These are phyloP conservation scores for Boulengeromyrus knoepffleri DNA, from an alignment of 2,113 vertebrate genomes.

Conservation along the genomic window DNA sequence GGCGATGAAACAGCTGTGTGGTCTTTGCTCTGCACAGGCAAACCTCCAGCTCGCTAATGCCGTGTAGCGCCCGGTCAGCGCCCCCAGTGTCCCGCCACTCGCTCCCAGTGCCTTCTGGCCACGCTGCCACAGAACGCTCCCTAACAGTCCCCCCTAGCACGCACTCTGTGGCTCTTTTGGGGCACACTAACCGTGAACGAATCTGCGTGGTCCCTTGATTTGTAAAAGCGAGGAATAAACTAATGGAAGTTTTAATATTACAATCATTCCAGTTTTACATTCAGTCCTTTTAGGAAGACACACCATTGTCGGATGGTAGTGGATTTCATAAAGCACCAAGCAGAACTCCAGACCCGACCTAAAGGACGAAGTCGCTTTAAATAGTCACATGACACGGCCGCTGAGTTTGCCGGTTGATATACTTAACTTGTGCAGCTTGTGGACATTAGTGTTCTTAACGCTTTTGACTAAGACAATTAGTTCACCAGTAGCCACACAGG, in stretches of 20 bases:
- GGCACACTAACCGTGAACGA: background rate
- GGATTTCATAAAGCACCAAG: background rate
- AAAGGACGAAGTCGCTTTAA: background rate
- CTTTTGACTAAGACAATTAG: background rate
- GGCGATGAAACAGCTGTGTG: background rate
- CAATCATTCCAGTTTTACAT: background rate
- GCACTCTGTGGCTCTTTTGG: background rate
- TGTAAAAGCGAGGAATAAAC: background rate
- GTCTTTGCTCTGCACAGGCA: background rate
- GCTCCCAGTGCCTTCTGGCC: background rate
- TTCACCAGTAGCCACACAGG: background rate
- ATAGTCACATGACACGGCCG: background rate
- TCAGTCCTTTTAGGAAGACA: background rate
- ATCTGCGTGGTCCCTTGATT: background rate
- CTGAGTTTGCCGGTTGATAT: background rate
- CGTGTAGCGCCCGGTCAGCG: background rate
- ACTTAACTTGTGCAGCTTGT: background rate
- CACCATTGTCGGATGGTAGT: background rate
- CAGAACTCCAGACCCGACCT: background rate
- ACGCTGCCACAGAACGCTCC: background rate
- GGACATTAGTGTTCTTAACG: background rate
- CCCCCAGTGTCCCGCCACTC: background rate
- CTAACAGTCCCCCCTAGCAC: background rate
- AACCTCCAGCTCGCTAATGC: background rate
- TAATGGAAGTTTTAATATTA: background rate